These are phyloP conservation scores for Heliconius eleuchia DNA, from an alignment of 1,140 invertebrate species.

Conservation along the genomic window DNA sequence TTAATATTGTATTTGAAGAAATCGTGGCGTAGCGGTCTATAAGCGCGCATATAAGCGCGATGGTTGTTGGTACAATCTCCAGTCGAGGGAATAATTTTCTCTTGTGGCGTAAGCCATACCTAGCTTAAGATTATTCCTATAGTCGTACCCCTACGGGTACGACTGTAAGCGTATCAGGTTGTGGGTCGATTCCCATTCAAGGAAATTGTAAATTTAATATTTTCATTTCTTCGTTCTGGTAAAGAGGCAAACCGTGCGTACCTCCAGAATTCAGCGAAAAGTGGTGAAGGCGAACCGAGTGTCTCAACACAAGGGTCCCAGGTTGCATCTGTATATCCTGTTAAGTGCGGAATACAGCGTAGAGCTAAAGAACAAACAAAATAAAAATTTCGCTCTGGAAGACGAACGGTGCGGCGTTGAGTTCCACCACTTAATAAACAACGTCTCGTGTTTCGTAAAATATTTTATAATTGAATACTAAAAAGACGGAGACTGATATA, in stretches of 20 bases:
- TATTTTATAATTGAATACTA: not conserved
- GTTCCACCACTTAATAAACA: too few relatives aligned
- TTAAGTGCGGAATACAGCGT: too few relatives aligned
- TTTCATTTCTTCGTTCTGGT: not conserved
- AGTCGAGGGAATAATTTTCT: too few relatives aligned
- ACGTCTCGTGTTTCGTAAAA: too few relatives aligned
- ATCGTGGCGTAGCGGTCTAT: too few relatives aligned
- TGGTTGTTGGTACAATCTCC: too few relatives aligned
- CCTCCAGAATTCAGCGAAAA: not conserved
- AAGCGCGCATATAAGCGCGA: too few relatives aligned
- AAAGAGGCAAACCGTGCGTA: not conserved
- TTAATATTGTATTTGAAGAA: too few relatives aligned
- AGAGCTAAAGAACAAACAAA: not conserved
- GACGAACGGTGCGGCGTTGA: not conserved
- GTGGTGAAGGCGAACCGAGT: not conserved
- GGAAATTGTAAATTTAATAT: not conserved
- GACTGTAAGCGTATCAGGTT: too few relatives aligned
- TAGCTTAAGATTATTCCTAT: too few relatives aligned
- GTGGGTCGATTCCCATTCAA: not conserved
- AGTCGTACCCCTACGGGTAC: too few relatives aligned
- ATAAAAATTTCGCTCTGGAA: not conserved
- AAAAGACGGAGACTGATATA: not conserved
- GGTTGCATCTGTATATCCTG: not conserved
- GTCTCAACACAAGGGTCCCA: not conserved
- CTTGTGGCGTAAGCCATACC: too few relatives aligned